Evolutionary conservation across 2,888 invertebrate species (phyloP).

Genomic region (Eupithecia insigniata): DNA sequence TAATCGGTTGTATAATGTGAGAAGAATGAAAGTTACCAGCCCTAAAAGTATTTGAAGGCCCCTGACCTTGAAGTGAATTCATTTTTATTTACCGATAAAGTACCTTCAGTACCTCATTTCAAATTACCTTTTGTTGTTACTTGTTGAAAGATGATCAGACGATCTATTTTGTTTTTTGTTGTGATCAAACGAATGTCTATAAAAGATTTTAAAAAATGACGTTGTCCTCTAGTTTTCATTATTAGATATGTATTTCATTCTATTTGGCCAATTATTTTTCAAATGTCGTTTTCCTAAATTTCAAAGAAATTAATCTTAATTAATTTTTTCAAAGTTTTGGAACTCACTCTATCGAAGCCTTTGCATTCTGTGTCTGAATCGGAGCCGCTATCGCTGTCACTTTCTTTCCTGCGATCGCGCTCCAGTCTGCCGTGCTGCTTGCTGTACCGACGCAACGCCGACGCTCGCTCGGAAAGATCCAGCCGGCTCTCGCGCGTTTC

Average conservation of each 20-base stretch:
- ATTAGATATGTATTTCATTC: too few relatives aligned
- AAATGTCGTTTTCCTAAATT: too few relatives aligned
- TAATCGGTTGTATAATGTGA: not conserved
- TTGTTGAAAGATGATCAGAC: too few relatives aligned
- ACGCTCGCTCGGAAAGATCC: conserved; percentile 51
- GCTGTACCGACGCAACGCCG: conserved; percentile 69
- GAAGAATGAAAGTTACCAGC: not conserved
- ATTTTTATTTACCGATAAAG: not conserved
- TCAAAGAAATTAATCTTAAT: too few relatives aligned
- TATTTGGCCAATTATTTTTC: too few relatives aligned
- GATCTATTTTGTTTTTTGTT: too few relatives aligned
- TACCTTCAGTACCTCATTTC: too few relatives aligned
- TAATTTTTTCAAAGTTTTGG: not conserved
- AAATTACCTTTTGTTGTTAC: too few relatives aligned
- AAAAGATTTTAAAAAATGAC: too few relatives aligned
- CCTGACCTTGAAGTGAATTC: not conserved
- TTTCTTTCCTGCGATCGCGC: conserved; percentile 69
- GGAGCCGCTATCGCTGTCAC: conserved; percentile 84
- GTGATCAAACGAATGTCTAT: too few relatives aligned
- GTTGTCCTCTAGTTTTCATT: too few relatives aligned
- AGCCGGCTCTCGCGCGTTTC: conserved; percentile 50
- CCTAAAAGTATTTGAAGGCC: not conserved
- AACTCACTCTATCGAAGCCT: conserved; percentile 77
- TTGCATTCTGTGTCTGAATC: conserved; percentile 84
- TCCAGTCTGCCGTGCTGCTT: conserved; percentile 78